Percentiles rank a stretch among this genome's conserved stretches.
phyloP scores from a whole-genome alignment of 2,888 invertebrate species.

The Ectobius pallidus region DNA sequence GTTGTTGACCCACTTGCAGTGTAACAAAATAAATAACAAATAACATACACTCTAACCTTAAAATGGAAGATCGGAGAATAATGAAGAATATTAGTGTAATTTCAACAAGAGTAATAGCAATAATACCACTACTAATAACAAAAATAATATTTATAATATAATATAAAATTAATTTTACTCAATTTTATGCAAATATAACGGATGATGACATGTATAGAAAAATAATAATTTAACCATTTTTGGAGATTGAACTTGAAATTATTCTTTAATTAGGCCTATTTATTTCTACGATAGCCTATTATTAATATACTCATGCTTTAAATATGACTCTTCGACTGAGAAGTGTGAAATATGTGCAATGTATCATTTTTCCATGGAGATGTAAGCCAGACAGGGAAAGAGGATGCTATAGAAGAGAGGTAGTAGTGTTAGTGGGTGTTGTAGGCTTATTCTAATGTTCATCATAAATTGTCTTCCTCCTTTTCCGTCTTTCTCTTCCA shows the following conservation, averaged over 20 bases:
- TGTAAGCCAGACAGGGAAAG: background rate
- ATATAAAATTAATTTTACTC: background rate
- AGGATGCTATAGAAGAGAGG: background rate
- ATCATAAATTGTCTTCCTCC: slow-evolving; percentile 26
- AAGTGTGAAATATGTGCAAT: too few species aligned
- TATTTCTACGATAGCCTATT: too few species aligned
- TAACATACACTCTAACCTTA: too few species aligned
- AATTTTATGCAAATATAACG: background rate
- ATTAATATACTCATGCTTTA: too few species aligned
- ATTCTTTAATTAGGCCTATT: too few species aligned
- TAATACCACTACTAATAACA: slow-evolving; percentile 1
- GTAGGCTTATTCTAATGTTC: slow-evolving; percentile 25
- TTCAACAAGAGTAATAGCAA: background rate
- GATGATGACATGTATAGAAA: background rate
- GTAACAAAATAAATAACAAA: too few species aligned
- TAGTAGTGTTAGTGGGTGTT: slow-evolving; percentile 3
- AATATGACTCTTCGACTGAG: too few species aligned
- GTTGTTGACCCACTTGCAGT: too few species aligned
- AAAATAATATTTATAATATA: background rate
- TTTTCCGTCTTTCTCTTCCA: slow-evolving; percentile 19
- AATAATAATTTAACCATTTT: too few species aligned
- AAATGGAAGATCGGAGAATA: too few species aligned
- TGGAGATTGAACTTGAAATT: too few species aligned
- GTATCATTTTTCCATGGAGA: background rate
- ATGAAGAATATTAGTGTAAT: background rate